These are phyloP conservation scores for Myotis pilosus DNA, from an alignment of 2,797 vertebrate species.

Conservation along the genomic window DNA sequence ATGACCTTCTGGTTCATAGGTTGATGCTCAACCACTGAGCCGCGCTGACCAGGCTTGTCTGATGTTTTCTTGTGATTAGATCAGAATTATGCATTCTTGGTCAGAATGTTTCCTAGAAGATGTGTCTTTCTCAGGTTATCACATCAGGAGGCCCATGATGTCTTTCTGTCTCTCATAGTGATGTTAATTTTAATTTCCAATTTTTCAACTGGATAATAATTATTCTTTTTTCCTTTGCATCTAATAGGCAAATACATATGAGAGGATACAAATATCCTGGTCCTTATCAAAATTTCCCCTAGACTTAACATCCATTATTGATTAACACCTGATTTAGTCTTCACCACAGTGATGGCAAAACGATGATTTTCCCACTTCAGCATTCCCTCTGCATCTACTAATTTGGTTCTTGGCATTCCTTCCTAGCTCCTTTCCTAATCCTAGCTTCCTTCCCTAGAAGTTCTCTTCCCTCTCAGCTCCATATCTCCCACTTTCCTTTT, in stretches of 20 bases:
- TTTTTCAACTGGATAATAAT: not conserved
- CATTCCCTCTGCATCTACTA: not conserved
- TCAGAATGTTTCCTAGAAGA: not conserved
- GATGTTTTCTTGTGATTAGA: not conserved
- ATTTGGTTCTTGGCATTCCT: not conserved
- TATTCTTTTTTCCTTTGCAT: not conserved
- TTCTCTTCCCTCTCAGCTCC: not conserved
- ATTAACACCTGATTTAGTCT: not conserved
- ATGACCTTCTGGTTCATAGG: too few relatives aligned
- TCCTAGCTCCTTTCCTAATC: not conserved
- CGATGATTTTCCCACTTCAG: not conserved
- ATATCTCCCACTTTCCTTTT: not conserved
- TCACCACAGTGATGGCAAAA: not conserved
- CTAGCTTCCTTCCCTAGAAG: not conserved
- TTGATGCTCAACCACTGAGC: too few relatives aligned
- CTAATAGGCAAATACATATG: not conserved
- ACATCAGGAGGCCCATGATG: not conserved
- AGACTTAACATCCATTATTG: not conserved
- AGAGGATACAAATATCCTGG: not conserved
- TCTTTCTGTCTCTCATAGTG: not conserved
- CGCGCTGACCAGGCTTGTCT: not conserved
- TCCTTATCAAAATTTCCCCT: not conserved
- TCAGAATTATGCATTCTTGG: constrained; percentile 13
- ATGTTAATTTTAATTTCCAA: not conserved
- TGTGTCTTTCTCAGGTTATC: not conserved